phyloP scores from a whole-genome alignment of 1,140 invertebrate genomes.

The honey bee (Apis mellifera) region Amel_HAv3.1 CM009938.2:8257001-8257500 shows the following conservation, averaged over 20 bases:
- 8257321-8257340: slow-evolving; percentile 4
- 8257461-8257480: neutral
- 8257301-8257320: slow-evolving; percentile 22
- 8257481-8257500: neutral
- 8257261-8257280: slow-evolving; percentile 14
- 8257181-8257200: neutral
- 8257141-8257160: neutral
- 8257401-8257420: slow-evolving; percentile 7
- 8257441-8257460: neutral
- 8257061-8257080: neutral
- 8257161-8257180: too few species aligned
- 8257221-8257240: neutral
- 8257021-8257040: neutral
- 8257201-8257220: neutral
- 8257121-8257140: neutral
- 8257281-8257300: neutral
- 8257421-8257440: slow-evolving; percentile 17
- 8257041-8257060: neutral
- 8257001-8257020: neutral
- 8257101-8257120: neutral
- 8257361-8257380: slow-evolving; percentile 11
- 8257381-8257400: neutral
- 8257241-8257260: neutral
- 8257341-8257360: slow-evolving; percentile 19
- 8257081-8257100: neutral